A percentile compares a stretch with the other conserved stretches of the same genome.
These are phyloP conservation scores for Pardosa pseudoannulata DNA, from an alignment of 2,888 invertebrate genomes.

Conservation along the genomic window DNA sequence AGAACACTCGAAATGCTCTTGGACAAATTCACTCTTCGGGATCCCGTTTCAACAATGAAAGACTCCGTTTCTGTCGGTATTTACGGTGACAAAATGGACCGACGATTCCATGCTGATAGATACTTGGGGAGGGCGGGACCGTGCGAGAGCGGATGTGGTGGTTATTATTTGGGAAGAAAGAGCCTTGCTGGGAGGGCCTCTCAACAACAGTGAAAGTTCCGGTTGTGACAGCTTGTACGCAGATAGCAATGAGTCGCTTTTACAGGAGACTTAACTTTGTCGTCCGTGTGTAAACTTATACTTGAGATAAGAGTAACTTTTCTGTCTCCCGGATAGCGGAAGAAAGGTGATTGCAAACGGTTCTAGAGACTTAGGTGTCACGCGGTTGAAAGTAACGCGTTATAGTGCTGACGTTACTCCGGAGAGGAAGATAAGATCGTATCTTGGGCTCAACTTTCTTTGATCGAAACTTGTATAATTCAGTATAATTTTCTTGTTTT, in stretches of 20 bases:
- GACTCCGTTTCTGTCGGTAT: conserved; percentile 30
- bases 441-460: too few relatives aligned
- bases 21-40: conserved; percentile 59
- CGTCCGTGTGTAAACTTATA: not conserved
- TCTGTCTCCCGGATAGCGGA: not conserved
- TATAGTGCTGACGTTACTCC: too few relatives aligned
- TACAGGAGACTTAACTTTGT: conserved; percentile 1
- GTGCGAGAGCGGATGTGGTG: not conserved
- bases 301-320: not conserved
- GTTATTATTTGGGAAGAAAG: conserved; percentile 1
- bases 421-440: too few relatives aligned
- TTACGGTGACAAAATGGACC: conserved; percentile 60
- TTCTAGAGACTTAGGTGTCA: too few relatives aligned
- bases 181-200: not conserved
- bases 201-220: conserved; percentile 14
- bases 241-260: conserved; percentile 1
- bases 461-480: too few relatives aligned
- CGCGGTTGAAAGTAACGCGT: too few relatives aligned
- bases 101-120: not conserved
- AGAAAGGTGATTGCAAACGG: too few relatives aligned
- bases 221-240: conserved; percentile 25
- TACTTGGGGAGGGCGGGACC: too few relatives aligned
- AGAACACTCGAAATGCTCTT: not conserved
- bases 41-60: conserved; percentile 14
- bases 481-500: too few relatives aligned